Conservation (phyloP, 2,797 vertebrate genomes). For the Pipistrellus pygmaeus region DNA sequence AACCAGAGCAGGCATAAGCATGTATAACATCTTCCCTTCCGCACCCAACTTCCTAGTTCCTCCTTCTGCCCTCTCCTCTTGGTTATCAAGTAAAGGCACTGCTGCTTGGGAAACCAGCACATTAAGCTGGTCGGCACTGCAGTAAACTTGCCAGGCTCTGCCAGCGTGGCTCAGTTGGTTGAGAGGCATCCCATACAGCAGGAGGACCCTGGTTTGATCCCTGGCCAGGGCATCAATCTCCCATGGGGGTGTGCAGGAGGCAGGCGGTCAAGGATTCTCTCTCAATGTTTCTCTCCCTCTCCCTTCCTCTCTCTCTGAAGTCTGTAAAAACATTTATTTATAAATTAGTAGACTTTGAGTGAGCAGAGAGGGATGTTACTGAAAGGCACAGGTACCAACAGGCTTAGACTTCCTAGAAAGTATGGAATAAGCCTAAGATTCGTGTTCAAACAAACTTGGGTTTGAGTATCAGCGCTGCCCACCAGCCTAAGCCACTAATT, state of each 20-base stretch:
- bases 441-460: not conserved
- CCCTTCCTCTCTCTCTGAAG: too few species aligned
- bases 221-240: too few species aligned
- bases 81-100: not conserved
- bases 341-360: not conserved
- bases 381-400: not conserved
- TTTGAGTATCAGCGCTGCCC: slow-evolving; percentile 10
- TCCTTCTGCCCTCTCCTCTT: not conserved
- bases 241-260: too few species aligned
- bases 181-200: too few species aligned
- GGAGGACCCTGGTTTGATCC: too few species aligned
- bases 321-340: too few species aligned
- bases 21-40: not conserved
- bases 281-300: too few species aligned
- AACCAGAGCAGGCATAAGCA: not conserved
- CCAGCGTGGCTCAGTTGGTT: too few species aligned
- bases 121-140: not conserved
- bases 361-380: not conserved
- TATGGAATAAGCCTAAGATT: not conserved
- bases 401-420: not conserved
- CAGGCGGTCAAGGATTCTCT: too few species aligned
- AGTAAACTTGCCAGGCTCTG: not conserved
- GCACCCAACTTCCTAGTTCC: not conserved
- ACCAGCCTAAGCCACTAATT: not conserved
- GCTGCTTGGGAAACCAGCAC: not conserved